Conservation (phyloP, 2,797 vertebrate species). For the Sebastes cheni region DNA sequence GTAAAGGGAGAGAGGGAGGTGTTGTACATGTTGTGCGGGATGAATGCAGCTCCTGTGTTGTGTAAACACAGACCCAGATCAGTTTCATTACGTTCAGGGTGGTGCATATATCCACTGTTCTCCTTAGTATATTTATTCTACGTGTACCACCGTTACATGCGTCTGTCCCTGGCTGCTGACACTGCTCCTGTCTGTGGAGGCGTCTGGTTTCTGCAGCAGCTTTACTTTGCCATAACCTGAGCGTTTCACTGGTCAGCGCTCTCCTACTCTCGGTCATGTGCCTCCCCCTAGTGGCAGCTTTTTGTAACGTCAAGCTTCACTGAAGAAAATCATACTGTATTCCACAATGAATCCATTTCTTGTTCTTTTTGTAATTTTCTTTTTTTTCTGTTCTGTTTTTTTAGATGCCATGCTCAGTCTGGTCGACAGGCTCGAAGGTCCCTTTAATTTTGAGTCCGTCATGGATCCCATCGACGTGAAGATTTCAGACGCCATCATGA, state of each 20-base stretch:
- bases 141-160: background rate
- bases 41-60: conserved; percentile 45
- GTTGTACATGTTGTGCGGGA: conserved; percentile 18
- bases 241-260: conserved; percentile 19
- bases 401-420: conserved; percentile 93
- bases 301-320: background rate
- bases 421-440: conserved; percentile 93
- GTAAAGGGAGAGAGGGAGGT: conserved; percentile 18
- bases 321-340: background rate
- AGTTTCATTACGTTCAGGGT: conserved; percentile 25
- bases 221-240: conserved; percentile 22
- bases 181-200: conserved; percentile 4
- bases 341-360: background rate
- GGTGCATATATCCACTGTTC: background rate
- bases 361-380: background rate
- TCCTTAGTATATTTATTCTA: background rate
- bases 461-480: conserved; percentile 98
- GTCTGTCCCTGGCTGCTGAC: background rate
- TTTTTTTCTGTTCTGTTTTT: background rate
- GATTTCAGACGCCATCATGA: conserved; percentile 98
- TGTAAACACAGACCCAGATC: conserved; percentile 48
- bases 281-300: conserved; percentile 72
- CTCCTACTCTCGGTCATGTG: conserved; percentile 17
- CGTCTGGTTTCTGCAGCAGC: conserved; percentile 39
- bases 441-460: conserved; percentile 96